Evolutionary conservation across 2,888 invertebrate species (phyloP).

Genomic region (Himalopsyche japonica): DNA sequence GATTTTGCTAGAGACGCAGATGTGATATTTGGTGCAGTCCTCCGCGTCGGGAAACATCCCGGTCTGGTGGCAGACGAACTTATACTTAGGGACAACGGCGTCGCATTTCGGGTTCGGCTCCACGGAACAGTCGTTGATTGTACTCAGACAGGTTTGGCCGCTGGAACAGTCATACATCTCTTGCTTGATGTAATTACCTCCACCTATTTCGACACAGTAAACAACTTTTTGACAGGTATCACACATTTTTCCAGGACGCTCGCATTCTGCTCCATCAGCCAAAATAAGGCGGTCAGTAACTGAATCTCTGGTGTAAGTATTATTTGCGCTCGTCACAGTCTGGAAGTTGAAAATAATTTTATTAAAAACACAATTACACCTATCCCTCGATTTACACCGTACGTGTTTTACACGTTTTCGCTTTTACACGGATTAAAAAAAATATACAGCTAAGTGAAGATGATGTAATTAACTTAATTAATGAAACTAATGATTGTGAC

Average conservation of each 20-base stretch:
- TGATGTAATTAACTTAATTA: no score
- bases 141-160: conserved; percentile 1
- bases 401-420: no score
- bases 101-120: conserved; percentile 16
- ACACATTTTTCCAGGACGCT: conserved; percentile 16
- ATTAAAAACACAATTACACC: no score
- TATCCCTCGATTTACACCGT: no score
- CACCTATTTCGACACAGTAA: not conserved
- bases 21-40: conserved; percentile 17
- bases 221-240: conserved; percentile 1
- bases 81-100: not conserved
- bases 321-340: not conserved
- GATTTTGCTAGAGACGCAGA: conserved; percentile 4
- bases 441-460: no score
- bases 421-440: no score
- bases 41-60: conserved; percentile 25
- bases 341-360: not conserved
- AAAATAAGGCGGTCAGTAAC: not conserved
- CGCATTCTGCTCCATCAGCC: not conserved
- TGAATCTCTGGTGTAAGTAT: not conserved
- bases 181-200: not conserved
- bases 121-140: conserved; percentile 3
- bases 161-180: not conserved
- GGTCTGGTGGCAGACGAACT: conserved; percentile 9
- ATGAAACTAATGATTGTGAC: no score